phyloP scores from a whole-genome alignment of 2,888 invertebrate species.

The Crossocerus cetratus region DNA sequence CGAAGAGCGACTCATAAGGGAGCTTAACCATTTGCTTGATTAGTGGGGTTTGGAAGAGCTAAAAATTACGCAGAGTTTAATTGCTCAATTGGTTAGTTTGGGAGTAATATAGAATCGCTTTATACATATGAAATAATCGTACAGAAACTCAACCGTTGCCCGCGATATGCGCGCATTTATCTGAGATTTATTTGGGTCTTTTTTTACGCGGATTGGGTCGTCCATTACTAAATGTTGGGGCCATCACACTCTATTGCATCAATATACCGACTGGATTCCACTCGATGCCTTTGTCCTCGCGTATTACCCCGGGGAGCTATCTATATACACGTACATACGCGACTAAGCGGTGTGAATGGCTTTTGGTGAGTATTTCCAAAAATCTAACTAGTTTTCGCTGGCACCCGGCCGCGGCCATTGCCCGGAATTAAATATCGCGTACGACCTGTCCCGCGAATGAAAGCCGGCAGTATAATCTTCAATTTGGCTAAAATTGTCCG shows the following conservation, averaged over 20 bases:
- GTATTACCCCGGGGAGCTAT: background rate
- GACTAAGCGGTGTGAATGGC: conserved; percentile 17
- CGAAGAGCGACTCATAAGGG: too few species aligned
- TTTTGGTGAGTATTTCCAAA: conserved; percentile 19
- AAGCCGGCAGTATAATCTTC: conserved; percentile 42
- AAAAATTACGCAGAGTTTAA: too few species aligned
- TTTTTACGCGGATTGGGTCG: background rate
- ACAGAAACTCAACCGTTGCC: too few species aligned
- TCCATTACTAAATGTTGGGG: background rate
- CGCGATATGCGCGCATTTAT: too few species aligned
- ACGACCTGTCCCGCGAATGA: conserved; percentile 12
- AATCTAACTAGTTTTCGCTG: conserved; percentile 19
- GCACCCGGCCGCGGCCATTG: background rate
- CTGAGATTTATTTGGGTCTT: background rate
- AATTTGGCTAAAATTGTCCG: conserved; percentile 37
- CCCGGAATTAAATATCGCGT: conserved; percentile 40
- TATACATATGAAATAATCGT: too few species aligned
- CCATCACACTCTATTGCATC: conserved; percentile 16
- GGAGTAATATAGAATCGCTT: too few species aligned
- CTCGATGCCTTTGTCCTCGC: conserved; percentile 9
- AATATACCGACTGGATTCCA: conserved; percentile 24
- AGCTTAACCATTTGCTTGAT: too few species aligned
- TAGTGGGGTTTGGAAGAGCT: too few species aligned
- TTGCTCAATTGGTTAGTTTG: too few species aligned
- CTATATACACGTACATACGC: background rate